phyloP scores from a whole-genome alignment of 2,113 vertebrate genomes.

The Salvator merianae region DNA sequence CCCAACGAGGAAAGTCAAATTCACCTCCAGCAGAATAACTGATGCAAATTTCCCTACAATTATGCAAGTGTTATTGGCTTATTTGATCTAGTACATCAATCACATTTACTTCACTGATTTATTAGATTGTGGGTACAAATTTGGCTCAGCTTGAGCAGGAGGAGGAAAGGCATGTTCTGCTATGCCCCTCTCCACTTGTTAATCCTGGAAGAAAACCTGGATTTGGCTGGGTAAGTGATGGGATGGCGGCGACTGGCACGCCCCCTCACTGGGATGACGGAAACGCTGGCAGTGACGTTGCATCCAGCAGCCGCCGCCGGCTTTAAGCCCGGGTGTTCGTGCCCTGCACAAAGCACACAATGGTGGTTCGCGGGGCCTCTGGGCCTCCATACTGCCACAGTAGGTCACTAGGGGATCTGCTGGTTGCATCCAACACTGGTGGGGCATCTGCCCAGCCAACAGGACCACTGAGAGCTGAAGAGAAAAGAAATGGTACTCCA shows the following conservation, averaged over 20 bases:
- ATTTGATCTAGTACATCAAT: conserved; percentile 15
- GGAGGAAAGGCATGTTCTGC: not conserved
- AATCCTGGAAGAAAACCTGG: not conserved
- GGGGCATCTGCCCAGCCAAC: no score
- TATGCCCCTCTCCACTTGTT: not conserved
- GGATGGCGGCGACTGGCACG: fast-evolving
- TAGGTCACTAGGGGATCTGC: no score
- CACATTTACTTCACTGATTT: conserved; percentile 27
- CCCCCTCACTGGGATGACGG: not conserved
- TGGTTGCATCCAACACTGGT: no score
- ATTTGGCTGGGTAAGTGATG: not conserved
- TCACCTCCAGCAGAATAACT: conserved; percentile 18
- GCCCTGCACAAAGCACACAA: no score
- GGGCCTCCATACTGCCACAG: no score
- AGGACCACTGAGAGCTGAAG: no score
- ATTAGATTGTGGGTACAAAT: conserved; percentile 8
- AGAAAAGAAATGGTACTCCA: no score
- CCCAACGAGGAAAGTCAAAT: not conserved
- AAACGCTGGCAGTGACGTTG: no score
- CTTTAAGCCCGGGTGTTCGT: no score
- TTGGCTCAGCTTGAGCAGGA: not conserved
- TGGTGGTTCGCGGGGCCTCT: no score
- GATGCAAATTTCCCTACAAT: not conserved
- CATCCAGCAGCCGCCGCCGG: no score
- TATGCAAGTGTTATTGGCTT: conserved; percentile 21